A percentile compares a stretch with the other conserved stretches of the same genome.
Conservation (phyloP, 1,140 invertebrate species). For the Carcinoscorpius rotundicauda region DNA sequence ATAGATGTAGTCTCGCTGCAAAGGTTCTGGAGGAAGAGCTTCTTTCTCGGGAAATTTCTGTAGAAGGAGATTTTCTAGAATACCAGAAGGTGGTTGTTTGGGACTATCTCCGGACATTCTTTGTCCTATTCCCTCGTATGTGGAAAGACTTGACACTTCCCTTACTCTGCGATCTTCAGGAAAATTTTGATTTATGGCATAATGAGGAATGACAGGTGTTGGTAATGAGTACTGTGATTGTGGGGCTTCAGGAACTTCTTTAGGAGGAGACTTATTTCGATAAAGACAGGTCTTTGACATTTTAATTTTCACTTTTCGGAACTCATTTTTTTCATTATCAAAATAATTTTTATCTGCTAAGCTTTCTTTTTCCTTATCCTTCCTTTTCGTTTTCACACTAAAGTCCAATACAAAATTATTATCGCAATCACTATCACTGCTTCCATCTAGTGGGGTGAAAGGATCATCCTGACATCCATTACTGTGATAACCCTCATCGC, state of each 20-base stretch:
- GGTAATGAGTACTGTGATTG: not conserved
- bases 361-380: slow-evolving; percentile 10
- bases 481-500: slow-evolving; percentile 83
- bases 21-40: slow-evolving; percentile 3
- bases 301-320: slow-evolving; percentile 85
- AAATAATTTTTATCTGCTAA: slow-evolving; percentile 4
- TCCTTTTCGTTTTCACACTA: slow-evolving; percentile 31
- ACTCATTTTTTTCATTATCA: slow-evolving; percentile 51
- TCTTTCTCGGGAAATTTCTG: slow-evolving; percentile 7
- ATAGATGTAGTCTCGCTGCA: slow-evolving; percentile 2
- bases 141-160: slow-evolving; percentile 13
- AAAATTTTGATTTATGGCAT: slow-evolving; percentile 3
- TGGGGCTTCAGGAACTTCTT: not conserved
- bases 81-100: slow-evolving; percentile 32
- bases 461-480: slow-evolving; percentile 80
- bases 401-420: slow-evolving; percentile 76
- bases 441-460: slow-evolving; percentile 76
- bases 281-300: slow-evolving; percentile 71
- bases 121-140: slow-evolving; percentile 16
- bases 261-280: slow-evolving; percentile 37
- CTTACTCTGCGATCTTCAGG: slow-evolving; percentile 8
- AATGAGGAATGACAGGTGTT: too few relatives aligned
- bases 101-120: slow-evolving; percentile 7
- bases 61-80: slow-evolving; percentile 60
- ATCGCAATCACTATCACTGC: slow-evolving; percentile 74